phyloP scores from a whole-genome alignment of 1,140 invertebrate species.

The Zaprionus inermis region DNA sequence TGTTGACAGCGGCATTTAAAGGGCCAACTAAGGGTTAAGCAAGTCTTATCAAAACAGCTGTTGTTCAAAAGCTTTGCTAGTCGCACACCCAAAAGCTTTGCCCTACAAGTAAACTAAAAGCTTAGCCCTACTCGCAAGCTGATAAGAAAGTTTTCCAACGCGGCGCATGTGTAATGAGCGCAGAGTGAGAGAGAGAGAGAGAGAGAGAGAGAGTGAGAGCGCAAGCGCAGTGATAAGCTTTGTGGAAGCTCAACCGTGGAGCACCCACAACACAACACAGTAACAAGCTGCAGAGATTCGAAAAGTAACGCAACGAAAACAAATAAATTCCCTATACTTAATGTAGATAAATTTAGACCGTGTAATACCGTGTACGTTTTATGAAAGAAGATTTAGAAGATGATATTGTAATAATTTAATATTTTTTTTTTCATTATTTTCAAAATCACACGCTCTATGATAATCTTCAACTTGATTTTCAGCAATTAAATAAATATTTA shows the following conservation, averaged over 20 bases:
- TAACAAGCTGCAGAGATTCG: slow-evolving; percentile 18
- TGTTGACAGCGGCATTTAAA: slow-evolving; percentile 15
- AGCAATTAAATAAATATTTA: not conserved
- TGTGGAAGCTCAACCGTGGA: slow-evolving; percentile 20
- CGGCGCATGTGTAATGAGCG: slow-evolving; percentile 59
- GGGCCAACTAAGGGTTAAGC: slow-evolving; percentile 63
- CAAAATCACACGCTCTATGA: too few species aligned
- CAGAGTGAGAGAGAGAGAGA: slow-evolving; percentile 15
- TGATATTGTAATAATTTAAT: too few species aligned
- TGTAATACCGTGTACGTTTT: not conserved
- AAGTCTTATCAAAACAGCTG: slow-evolving; percentile 68
- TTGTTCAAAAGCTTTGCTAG: slow-evolving; percentile 12
- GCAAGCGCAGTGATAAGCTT: slow-evolving; percentile 46
- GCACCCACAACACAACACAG: slow-evolving; percentile 2
- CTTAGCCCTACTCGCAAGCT: slow-evolving; percentile 35
- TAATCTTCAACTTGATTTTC: not conserved
- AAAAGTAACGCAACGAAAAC: not conserved
- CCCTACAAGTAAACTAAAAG: slow-evolving; percentile 16
- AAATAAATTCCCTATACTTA: not conserved
- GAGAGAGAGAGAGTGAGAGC: slow-evolving; percentile 29
- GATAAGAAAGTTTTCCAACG: slow-evolving; percentile 70
- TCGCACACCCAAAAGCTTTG: not conserved
- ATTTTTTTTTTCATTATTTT: too few species aligned
- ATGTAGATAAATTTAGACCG: not conserved
- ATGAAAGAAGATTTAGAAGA: too few species aligned